Base-by-base conservation (phyloP, 2,113 vertebrate genomes). In the Oncorhynchus mykiss region DNA sequence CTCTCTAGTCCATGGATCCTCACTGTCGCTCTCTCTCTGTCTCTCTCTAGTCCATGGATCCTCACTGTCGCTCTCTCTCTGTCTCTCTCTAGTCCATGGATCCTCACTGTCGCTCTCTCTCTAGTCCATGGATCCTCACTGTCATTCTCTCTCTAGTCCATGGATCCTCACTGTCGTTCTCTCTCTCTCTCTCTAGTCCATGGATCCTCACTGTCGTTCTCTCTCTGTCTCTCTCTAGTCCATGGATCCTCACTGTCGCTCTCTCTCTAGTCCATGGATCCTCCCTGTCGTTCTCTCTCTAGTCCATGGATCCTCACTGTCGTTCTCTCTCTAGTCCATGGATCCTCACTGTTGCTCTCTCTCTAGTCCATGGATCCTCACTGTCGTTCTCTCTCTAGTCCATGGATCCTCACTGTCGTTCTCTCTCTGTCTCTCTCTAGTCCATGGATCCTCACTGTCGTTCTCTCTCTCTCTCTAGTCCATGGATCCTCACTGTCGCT, bases 81-180 rank as follows among this genome's bases (percentile, higher is more conserved):
- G 5, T 70, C 45, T 24, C 22, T 62, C 20, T 34, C 7, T 49
- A 80, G 79, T 80, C 62, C 74, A 80, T 20, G 74, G 79, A 20
- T 80, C 79, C 27, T 76, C n/a, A n/a, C n/a, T n/a, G n/a, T 75
- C 20, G 80, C 9, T 75, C 78, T 75, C 75, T 99, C 97, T 57
- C 85, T 48, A 2, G n/a, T n/a, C n/a, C n/a, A n/a, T n/a, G n/a
- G n/a, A n/a, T n/a, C n/a, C n/a, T n/a, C n/a, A n/a, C n/a, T n/a
- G n/a, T n/a, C n/a, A n/a, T n/a, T 70, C 45, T 24, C 22, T 62
- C 20, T 34, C 7, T 49, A 80, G 79, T 80, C 62, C 74, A 80
- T 20, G 74, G 79, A 20, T 80, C 79, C 27, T 76, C n/a, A n/a
- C n/a, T n/a, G n/a, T n/a, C n/a, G 66, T 1, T 51, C 48, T 64